These are phyloP conservation scores for Drosophila yakuba DNA, from an alignment of 1,140 invertebrate species.

Conservation along the genomic window DNA sequence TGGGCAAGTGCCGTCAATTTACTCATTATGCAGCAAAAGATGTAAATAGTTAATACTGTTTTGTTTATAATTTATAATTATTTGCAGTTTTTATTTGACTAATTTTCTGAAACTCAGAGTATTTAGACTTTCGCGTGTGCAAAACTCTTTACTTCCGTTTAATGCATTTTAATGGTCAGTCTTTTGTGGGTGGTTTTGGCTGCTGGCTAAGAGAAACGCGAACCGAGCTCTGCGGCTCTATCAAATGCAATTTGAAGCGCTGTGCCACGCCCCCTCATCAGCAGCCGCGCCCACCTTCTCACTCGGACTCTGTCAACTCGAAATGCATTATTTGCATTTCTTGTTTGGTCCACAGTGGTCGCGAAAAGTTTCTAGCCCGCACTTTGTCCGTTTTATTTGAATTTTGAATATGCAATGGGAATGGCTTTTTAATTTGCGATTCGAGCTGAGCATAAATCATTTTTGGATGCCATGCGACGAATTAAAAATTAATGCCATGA, in stretches of 20 bases:
- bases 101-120: neutral
- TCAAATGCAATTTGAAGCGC: slow-evolving; percentile 63
- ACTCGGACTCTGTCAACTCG: slow-evolving; percentile 39
- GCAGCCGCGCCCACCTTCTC: neutral
- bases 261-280: slow-evolving; percentile 16
- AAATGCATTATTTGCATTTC: slow-evolving; percentile 68
- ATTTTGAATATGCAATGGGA: slow-evolving; percentile 46
- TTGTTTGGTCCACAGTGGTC: slow-evolving; percentile 52
- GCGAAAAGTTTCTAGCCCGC: slow-evolving; percentile 43
- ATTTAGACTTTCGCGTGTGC: neutral
- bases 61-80: neutral
- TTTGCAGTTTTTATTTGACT: neutral
- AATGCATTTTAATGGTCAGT: slow-evolving; percentile 53
- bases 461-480: slow-evolving; percentile 49
- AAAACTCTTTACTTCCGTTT: neutral
- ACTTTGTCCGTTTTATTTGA: slow-evolving; percentile 28
- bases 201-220: slow-evolving; percentile 3
- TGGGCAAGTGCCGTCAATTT: slow-evolving; percentile 9
- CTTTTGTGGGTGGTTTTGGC: neutral
- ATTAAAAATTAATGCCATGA: slow-evolving; percentile 76
- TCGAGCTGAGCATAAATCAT: slow-evolving; percentile 69
- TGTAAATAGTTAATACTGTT: neutral
- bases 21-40: slow-evolving; percentile 11
- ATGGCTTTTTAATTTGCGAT: slow-evolving; percentile 68
- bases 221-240: slow-evolving; percentile 27